phyloP scores from a whole-genome alignment of 2,113 vertebrate genomes.

The Sylvietta virens region DNA sequence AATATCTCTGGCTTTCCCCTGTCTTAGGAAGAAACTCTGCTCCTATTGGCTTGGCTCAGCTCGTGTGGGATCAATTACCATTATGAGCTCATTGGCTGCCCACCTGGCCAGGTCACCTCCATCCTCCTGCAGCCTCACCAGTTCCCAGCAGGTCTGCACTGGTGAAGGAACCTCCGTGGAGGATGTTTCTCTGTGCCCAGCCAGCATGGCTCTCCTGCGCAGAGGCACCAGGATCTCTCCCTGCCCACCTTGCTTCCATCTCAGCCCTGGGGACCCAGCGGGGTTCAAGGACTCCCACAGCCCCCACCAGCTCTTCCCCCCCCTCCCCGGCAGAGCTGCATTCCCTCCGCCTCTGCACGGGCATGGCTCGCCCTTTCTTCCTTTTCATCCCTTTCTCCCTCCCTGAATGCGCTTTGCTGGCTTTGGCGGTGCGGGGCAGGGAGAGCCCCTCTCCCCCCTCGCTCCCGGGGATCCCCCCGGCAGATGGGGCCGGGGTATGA shows the following conservation, averaged over 20 bases:
- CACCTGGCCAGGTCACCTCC: not conserved
- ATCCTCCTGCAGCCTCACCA: not conserved
- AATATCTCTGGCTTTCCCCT: not conserved
- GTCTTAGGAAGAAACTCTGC: not conserved
- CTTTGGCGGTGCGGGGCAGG: conserved; percentile 1
- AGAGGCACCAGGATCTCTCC: fast-evolving
- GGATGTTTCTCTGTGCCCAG: not conserved
- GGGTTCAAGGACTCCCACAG: not conserved
- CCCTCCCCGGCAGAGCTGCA: not conserved
- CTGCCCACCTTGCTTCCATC: not conserved
- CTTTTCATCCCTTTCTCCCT: conserved; percentile 46
- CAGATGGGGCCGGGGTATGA: conserved; percentile 58
- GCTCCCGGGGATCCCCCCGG: conserved; percentile 34
- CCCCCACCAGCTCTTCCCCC: not conserved
- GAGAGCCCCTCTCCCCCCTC: not conserved
- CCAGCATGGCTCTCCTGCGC: too few relatives aligned
- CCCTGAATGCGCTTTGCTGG: conserved; percentile 52
- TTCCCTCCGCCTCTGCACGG: not conserved
- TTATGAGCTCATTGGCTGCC: fast-evolving
- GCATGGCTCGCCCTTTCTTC: conserved; percentile 15
- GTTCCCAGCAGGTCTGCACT: not conserved
- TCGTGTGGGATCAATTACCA: not conserved
- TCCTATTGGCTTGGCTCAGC: not conserved
- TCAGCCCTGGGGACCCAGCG: not conserved
- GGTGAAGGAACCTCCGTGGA: not conserved